Conservation (phyloP, 2,888 invertebrate species). For the Parnassius apollo region DNA sequence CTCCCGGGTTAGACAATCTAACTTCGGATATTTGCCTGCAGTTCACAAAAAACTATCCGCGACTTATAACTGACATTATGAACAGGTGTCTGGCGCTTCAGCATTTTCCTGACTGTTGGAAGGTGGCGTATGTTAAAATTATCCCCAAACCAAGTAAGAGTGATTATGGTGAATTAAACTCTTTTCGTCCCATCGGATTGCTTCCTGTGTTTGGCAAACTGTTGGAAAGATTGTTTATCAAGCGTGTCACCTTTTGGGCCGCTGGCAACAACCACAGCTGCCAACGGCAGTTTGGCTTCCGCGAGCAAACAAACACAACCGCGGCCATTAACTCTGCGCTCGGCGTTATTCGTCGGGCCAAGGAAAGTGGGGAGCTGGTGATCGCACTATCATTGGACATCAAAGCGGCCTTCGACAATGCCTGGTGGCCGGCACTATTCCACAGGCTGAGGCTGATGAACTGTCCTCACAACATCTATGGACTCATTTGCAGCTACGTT, state of each 20-base stretch:
- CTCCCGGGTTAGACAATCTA: too few relatives aligned
- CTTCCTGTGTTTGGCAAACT: too few relatives aligned
- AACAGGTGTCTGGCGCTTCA: too few relatives aligned
- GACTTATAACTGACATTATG: too few relatives aligned
- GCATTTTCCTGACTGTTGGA: too few relatives aligned
- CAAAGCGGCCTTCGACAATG: slow-evolving; percentile 25
- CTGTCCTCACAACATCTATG: slow-evolving; percentile 12
- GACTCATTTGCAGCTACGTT: background rate
- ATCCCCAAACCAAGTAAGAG: too few relatives aligned
- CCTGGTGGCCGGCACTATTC: slow-evolving; percentile 24
- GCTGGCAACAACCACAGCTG: background rate
- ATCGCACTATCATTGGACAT: slow-evolving; percentile 29
- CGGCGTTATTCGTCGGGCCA: slow-evolving; percentile 1
- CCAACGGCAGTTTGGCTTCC: slow-evolving; percentile 29
- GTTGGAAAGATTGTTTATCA: slow-evolving; percentile 24
- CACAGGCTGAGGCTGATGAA: slow-evolving; percentile 8
- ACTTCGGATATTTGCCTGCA: too few relatives aligned
- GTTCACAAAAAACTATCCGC: too few relatives aligned
- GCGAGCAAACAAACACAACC: slow-evolving; percentile 18
- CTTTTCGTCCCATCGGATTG: too few relatives aligned
- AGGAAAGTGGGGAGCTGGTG: slow-evolving; percentile 2
- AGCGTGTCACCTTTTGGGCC: background rate
- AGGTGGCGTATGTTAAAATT: too few relatives aligned
- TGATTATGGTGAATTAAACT: too few relatives aligned
- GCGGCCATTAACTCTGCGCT: slow-evolving; percentile 25